Evolutionary conservation across 2,797 vertebrate genomes (phyloP), one percentile per base, ranked within the genome.

Genomic region (Trachops cirrhosus): DNA sequence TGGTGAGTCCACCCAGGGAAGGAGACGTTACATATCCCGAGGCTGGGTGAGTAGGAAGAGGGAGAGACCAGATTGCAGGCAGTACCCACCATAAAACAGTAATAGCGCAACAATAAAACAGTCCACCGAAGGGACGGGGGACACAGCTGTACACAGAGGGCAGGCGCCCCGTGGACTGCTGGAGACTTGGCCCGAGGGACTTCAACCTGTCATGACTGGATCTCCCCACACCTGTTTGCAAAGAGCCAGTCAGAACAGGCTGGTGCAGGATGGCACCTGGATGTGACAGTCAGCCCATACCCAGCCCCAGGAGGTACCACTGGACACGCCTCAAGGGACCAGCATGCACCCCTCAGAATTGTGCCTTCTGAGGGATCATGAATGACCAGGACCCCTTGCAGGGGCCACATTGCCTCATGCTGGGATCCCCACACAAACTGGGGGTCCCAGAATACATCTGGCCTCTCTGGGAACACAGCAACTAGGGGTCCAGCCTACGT

Each of bases 31-130:
- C 21, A 80, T 15, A 32, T 54, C 70, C 54, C 4, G 46, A 50
- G 70, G 50, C 85, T 15, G 44, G 70, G 22, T 87, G n/a, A 48
- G n/a, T 3, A 5, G 68, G 2, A 37, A 68, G 73, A 83, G 48
- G 39, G 86, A 94, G 93, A 85, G 80, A 92, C 18, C 84, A 54
- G 73, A 85, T 39, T 93, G 90, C 93, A 90, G 12, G 68, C 87
- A 67, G 79, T 21, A 71, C 80, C 68, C 18, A 50, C 89, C 87
- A 94, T 97, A 95, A 97, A 95, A 82, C 9, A 0, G 44, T 21
- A 70, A 52, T 62, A 78, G 64, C 24, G 11, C 48, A 86, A 87
- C 87, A 84, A 91, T 96, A 97, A 97, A 97, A 39, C 15, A 93
- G 80, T 94, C 92, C 48, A 34, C 68, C 12, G 0, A 22, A 88